Percentiles rank a stretch among this genome's conserved stretches.
phyloP scores from a whole-genome alignment of 35 echinoderm and acorn worm genomes.

The Acanthaster planci region DNA sequence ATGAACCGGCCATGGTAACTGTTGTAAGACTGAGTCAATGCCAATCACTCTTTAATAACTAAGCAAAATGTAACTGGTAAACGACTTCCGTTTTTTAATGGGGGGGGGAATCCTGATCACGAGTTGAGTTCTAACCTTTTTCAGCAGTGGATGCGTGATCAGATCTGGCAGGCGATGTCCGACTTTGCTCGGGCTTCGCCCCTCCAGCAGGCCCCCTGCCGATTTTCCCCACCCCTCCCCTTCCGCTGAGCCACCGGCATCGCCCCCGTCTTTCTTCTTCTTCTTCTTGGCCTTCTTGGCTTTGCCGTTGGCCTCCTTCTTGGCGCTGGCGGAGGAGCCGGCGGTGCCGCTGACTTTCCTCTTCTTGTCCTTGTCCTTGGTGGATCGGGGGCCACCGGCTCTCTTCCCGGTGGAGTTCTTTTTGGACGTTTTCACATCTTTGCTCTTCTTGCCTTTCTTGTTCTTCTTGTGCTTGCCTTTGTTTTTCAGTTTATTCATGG shows the following conservation, averaged over 20 bases:
- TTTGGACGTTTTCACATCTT: constrained; percentile 26
- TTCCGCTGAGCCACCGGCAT: not conserved
- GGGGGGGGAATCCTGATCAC: too few relatives aligned
- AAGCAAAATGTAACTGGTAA: too few relatives aligned
- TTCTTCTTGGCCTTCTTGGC: constrained; percentile 49
- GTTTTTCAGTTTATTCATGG: not conserved
- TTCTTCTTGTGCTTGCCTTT: constrained; percentile 31
- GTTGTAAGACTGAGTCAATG: too few relatives aligned
- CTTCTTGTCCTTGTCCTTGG: constrained; percentile 40
- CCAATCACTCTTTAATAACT: too few relatives aligned
- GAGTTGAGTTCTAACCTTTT: constrained; percentile 12
- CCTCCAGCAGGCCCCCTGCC: not conserved
- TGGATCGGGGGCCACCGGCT: not conserved
- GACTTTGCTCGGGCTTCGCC: not conserved
- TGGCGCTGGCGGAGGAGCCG: not conserved
- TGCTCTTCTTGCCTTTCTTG: constrained; percentile 24
- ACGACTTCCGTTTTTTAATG: too few relatives aligned
- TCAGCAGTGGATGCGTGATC: not conserved
- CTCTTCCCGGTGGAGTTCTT: constrained; percentile 2
- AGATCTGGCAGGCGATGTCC: constrained; percentile 29
- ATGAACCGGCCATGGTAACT: too few relatives aligned
- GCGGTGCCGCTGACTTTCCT: not conserved
- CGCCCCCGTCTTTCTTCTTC: constrained; percentile 32
- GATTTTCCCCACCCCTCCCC: not conserved
- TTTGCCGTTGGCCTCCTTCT: constrained; percentile 47